Percentiles rank a stretch among this genome's conserved stretches.
These are phyloP conservation scores for Gopherus evgoodei DNA, from an alignment of 2,113 vertebrate species.

Conservation along the genomic window DNA sequence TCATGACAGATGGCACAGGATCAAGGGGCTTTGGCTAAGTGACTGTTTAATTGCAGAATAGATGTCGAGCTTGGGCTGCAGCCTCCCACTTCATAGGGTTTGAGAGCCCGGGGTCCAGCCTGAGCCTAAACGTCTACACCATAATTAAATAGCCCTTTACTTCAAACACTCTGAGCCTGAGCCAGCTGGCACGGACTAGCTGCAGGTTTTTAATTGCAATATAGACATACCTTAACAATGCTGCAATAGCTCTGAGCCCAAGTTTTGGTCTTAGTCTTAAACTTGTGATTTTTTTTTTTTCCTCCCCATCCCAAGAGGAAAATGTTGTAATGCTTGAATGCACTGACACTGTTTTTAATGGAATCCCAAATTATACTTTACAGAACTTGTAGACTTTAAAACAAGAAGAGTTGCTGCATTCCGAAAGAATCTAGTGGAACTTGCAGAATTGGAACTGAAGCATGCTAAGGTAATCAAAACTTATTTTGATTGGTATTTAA, in stretches of 20 bases:
- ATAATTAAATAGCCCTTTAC: background rate
- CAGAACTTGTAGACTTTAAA: conserved; percentile 98
- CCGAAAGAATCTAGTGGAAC: conserved; percentile 98
- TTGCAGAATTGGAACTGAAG: conserved; percentile 98
- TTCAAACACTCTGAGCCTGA: background rate
- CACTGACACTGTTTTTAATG: background rate
- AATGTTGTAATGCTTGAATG: background rate
- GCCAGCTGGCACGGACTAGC: background rate
- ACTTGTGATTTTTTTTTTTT: background rate
- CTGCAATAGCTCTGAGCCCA: background rate
- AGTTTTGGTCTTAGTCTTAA: background rate
- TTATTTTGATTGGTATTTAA: background rate
- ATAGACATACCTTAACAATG: background rate
- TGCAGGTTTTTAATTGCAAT: background rate
- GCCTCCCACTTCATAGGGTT: background rate
- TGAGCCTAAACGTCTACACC: no score
- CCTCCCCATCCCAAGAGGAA: background rate
- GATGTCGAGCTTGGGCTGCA: background rate
- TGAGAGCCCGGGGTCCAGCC: background rate
- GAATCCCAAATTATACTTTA: conserved; percentile 32
- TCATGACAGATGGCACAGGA: background rate
- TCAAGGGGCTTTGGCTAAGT: background rate
- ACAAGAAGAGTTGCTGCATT: conserved; percentile 98
- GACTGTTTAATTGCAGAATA: background rate
- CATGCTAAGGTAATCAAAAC: conserved; percentile 91